phyloP scores from a whole-genome alignment of 2,113 vertebrate genomes.

The Salvelinus fontinalis region DNA sequence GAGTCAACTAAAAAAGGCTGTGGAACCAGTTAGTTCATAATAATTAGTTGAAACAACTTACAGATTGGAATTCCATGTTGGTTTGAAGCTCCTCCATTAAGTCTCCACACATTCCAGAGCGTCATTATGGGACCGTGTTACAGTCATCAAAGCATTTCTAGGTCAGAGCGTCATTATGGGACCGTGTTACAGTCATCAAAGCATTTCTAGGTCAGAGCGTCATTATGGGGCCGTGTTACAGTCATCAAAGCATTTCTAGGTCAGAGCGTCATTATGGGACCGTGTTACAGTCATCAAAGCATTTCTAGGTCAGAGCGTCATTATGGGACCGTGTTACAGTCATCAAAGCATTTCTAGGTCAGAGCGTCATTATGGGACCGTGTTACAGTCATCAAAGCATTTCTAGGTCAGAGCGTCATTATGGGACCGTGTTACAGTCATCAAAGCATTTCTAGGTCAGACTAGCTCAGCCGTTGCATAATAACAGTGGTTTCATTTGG shows the following conservation, averaged over 20 bases:
- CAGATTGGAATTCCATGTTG: conserved; percentile 27
- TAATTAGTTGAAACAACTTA: too few species aligned
- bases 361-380: conserved; percentile 1
- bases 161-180: conserved; percentile 41
- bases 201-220: conserved; percentile 30
- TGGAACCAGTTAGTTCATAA: too few species aligned
- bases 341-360: background rate
- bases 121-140: background rate
- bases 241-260: conserved; percentile 13
- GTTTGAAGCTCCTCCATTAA: conserved; percentile 10
- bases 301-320: conserved; percentile 29
- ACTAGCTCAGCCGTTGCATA: conserved; percentile 45
- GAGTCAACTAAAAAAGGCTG: too few species aligned
- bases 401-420: conserved; percentile 23
- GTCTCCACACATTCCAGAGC: conserved; percentile 31
- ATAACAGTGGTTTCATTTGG: conserved; percentile 26
- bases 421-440: too few species aligned
- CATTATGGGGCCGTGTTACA: too few species aligned
- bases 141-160: conserved; percentile 23
- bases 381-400: background rate
- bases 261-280: conserved; percentile 9
- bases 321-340: too few species aligned
- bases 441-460: conserved; percentile 45
- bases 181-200: too few species aligned
- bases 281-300: too few species aligned